Evolutionary conservation across 2,888 invertebrate species (phyloP), one percentile per base, ranked within the genome.

Genomic region (Labia minor): DNA sequence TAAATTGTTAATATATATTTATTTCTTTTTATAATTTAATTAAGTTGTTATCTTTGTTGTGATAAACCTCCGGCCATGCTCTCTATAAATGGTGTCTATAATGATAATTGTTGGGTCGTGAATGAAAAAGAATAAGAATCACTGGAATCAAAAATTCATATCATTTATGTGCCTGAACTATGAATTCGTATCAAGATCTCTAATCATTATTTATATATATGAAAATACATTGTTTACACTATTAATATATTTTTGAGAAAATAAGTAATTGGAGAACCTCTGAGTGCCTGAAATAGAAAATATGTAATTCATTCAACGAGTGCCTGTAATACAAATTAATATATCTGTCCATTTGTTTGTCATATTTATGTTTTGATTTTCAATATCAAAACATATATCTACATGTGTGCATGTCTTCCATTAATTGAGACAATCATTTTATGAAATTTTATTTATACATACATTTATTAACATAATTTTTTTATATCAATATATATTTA

Each of bases 111-210:
- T 33, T 8, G 6, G 11, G 33, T 33, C 33, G 33, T 33, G n/a
- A 33, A 33, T 33, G 6, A 63, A 63, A 63, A 63, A 19, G 4
- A 63, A 63, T 20, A 19, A n/a, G 14, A 63, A 18, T n/a, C 21
- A 63, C 20, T 19, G 21, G 63, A 63, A 18, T 21, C 14, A 63
- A 63, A 63, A 63, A 18, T 63, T 63, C 21, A 21, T 63, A 19
- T n/a, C n/a, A 20, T 18, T 63, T 63, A 19, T 63, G 21, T 63
- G 33, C 33, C 33, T 33, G 6, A 33, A 33, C 6, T 33, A 33
- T 33, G 33, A 33, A 33, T 33, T 33, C 11, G 33, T 8, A 8
- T 33, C 33, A 33, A 33, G 33, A 33, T 33, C 33, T 33, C 33
- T 33, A 33, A 33, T 33, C 6, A n/a, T n/a, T n/a, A n/a, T n/a